Evolutionary conservation across 2,113 vertebrate species (phyloP).

Genomic region (Apaloderma vittatum): DNA sequence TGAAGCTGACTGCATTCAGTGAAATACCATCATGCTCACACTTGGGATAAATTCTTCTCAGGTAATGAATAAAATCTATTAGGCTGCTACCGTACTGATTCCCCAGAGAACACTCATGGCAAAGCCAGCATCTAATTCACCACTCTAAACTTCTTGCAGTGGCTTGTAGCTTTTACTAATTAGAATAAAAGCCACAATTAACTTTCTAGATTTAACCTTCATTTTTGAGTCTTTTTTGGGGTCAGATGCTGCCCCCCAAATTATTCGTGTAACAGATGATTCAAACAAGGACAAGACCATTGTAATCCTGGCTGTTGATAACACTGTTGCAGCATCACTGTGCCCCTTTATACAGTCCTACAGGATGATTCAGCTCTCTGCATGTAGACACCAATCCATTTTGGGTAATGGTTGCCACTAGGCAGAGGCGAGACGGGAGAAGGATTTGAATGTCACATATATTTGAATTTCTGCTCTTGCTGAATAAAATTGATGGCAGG

Average conservation of each 20-base stretch:
- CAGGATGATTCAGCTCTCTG: background rate
- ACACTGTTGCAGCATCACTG: background rate
- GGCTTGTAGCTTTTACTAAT: background rate
- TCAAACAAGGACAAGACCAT: background rate
- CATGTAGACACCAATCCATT: background rate
- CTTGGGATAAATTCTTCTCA: slow-evolving; percentile 22
- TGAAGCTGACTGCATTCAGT: background rate
- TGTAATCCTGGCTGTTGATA: background rate
- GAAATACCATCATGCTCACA: background rate
- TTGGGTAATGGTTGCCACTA: background rate
- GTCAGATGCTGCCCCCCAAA: background rate
- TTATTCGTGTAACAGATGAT: background rate
- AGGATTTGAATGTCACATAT: background rate
- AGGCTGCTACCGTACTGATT: background rate
- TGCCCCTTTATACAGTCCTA: background rate
- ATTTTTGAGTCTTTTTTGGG: background rate
- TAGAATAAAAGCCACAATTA: background rate
- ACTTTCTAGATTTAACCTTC: background rate
- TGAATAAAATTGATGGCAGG: background rate
- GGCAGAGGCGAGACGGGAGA: background rate
- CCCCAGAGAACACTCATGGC: background rate
- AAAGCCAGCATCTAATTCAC: background rate
- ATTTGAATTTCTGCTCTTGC: background rate
- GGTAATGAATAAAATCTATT: slow-evolving; percentile 3
- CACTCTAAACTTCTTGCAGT: background rate